Conservation (phyloP, 1,140 invertebrate species). For the Parapsyche elsis region DNA sequence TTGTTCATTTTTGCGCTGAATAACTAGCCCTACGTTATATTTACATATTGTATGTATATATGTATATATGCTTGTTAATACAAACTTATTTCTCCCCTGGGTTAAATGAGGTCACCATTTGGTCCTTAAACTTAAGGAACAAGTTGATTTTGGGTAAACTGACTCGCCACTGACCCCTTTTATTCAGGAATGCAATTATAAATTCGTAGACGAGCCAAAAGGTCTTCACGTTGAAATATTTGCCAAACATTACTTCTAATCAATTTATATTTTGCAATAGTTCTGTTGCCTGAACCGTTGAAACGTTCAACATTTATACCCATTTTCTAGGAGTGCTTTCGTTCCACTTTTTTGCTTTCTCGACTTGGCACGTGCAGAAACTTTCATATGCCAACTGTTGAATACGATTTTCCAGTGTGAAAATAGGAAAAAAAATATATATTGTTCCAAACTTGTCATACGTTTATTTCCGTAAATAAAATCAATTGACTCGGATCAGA, state of each 20-base stretch:
- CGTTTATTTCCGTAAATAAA: too few species aligned
- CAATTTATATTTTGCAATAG: background rate
- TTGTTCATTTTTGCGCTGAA: too few species aligned
- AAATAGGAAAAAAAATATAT: constrained; percentile 12
- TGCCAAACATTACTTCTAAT: background rate
- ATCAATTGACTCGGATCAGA: too few species aligned
- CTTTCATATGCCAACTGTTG: constrained; percentile 27
- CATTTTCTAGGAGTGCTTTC: background rate
- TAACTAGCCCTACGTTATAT: too few species aligned
- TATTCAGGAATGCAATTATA: constrained; percentile 10
- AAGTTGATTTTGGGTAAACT: constrained; percentile 15
- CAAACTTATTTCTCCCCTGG: background rate
- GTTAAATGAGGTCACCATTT: background rate
- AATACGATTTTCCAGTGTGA: constrained; percentile 8
- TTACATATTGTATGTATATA: too few species aligned
- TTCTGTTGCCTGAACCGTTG: background rate
- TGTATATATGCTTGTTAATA: background rate
- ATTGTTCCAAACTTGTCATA: background rate
- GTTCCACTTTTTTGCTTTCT: background rate
- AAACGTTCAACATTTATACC: background rate
- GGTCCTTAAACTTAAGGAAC: constrained; percentile 9
- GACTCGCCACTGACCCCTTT: constrained; percentile 10
- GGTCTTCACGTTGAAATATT: background rate
- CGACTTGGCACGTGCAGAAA: constrained; percentile 19
- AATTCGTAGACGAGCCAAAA: background rate